Evolutionary conservation across 2,113 vertebrate genomes (phyloP), one percentile per base, ranked within the genome.

Genomic region (Planiliza haematocheilus): DNA sequence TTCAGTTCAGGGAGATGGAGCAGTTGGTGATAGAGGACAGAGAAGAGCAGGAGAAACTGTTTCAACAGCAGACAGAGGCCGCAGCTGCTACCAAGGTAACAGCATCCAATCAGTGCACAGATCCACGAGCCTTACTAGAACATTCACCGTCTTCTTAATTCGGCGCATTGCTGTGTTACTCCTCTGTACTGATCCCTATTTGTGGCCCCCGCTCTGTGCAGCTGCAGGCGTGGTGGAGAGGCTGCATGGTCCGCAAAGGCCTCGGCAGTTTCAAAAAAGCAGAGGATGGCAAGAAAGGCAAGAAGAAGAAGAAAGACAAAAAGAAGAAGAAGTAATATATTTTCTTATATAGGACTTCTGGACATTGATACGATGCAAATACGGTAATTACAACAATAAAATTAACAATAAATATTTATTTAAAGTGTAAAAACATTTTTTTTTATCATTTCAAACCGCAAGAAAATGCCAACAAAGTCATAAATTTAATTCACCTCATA

Each of bases 141-240:
- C 24, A 37, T 45, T 37, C 8, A 13, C 24, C 7, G 6, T 49
- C 36, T 18, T 51, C 4, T 21, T 7, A 50, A 18, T 6, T 21
- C 48, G 2, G 1, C 20, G 8, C 20, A 17, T n/a, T n/a, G 43
- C 16, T 20, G 5, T 2, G 45, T 58, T 17, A 12, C 64, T 36
- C 7, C 6, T 42, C 6, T 42, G 10, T 18, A 17, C 42, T 52
- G 46, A 55, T 43, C 1, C n/a, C 20, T 62, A 16, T 63, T 41
- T 51, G 8, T 41, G 17, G 59, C 11, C 24, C 5, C 30, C 36
- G 39, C 10, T 59, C 48, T 55, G 43, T 52, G 13, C 74, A 91
- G 90, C 7, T 91, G 7, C 88, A 91, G 69, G 80, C 87, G 20
- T 91, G 86, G 81, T 91, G 88, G 90, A 88, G 81, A 66, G 84